A percentile compares a stretch with the other conserved stretches of the same genome.
Evolutionary conservation across 2,113 vertebrate genomes (phyloP).

Genomic region (Hirundichthys speculiger): DNA sequence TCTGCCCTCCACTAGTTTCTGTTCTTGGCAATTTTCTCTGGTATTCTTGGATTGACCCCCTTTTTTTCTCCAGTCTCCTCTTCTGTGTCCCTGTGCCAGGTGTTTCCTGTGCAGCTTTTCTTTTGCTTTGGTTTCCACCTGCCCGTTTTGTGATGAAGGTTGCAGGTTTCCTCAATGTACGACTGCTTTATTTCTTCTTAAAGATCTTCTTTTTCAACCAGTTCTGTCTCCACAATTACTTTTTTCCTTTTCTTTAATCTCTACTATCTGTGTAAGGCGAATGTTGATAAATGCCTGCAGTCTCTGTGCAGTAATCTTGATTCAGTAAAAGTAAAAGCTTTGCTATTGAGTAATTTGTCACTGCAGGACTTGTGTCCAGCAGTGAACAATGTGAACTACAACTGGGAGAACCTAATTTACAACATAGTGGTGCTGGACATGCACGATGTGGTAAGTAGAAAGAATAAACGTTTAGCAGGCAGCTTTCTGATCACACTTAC

Average conservation of each 20-base stretch:
- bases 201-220: neutral
- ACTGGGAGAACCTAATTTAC: no score
- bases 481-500: no score
- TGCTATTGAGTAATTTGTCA: neutral
- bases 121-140: no score
- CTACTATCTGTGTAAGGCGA: neutral
- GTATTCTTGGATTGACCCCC: neutral
- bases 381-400: neutral
- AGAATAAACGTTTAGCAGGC: no score
- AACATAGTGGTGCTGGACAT: no score
- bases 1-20: neutral
- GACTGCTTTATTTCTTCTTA: neutral
- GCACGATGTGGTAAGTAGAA: no score
- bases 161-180: neutral
- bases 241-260: neutral
- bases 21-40: neutral
- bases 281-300: neutral
- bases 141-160: neutral
- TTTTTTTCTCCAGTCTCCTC: neutral
- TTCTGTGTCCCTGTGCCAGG: neutral
- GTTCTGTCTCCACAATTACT: neutral
- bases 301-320: no score
- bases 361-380: neutral
- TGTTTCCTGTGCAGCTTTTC: neutral
- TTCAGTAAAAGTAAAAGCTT: neutral